Evolutionary conservation across 2,797 vertebrate species (phyloP), one percentile per base, ranked within the genome.

Genomic region (Echeneis naucrates): DNA sequence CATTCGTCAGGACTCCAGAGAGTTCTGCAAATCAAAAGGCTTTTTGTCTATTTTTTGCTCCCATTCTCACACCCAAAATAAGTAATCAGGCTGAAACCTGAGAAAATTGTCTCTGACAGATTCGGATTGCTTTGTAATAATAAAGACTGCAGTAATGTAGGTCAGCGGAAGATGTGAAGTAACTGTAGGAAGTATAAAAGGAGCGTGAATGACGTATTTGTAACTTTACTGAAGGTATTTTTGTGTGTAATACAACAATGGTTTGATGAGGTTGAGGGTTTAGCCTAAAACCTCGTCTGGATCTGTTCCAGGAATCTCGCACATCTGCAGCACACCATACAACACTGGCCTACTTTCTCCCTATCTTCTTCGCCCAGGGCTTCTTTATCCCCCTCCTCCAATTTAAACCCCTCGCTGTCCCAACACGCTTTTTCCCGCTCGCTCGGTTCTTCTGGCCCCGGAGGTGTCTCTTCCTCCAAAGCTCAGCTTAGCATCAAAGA

Each of bases 301-400:
- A 87, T 77, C 70, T 14, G 17, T 68, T 88, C 75, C 81, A 84
- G 75, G 81, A 81, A 78, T 90, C 87, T 86, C 72, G 50, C 68
- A 72, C 72, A 79, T 83, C 80, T 90, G 89, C 82, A 84, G 56
- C 48, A 75, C 79, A 63, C 76, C 80, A 65, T 38, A 53, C 59
- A 84, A 75, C 75, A n/a, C 75, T 92, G 91, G 72, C 92, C 90
- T 92, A 92, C 87, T 93, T 92, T 88, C 84, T 83, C 72, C 55
- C 64, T 78, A 79, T 87, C 88, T 62, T 87, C 75, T 80, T 68
- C 52, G 63, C 82, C 82, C 83, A 75, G 71, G 76, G 68, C 74
- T 71, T 45, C 79, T 83, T 88, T 77, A 80, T 84, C 76, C 68
- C 70, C 55, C 30, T 6, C 55, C 30, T 6, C 30, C 30, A 45